Base-by-base conservation (phyloP, 1,140 invertebrate species). In the Tetramorium alpestre region DNA sequence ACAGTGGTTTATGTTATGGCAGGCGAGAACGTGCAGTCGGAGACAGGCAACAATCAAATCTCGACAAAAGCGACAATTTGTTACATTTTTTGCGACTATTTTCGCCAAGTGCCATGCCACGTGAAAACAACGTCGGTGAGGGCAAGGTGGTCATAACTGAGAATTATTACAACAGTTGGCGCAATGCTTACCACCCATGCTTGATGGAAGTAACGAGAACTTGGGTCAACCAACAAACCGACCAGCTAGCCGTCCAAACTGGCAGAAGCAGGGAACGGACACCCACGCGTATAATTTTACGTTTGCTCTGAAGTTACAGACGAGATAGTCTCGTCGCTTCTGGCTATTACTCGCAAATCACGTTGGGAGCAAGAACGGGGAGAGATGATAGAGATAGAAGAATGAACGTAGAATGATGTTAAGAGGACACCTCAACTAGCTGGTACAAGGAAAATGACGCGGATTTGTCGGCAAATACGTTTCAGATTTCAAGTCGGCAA, bases 111-210 rank as follows among this genome's bases (percentile, higher is more conserved):
- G 49, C 33, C 28, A 38, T 25, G n/a, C 13, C 44, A 51, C 54
- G 65, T 44, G 28, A 33, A 64, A 58, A 49, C 22, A 13, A 76
- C 58, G 58, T 89, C 62, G 51, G 58, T 11, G 69, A 49, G 22
- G 28, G n/a, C 22, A 60, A 38, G 80, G 18, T 73, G 33, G 8
- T 44, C 60, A 64, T 90, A 90, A 91, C 75, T 70, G 54, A 75
- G 80, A 90, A 89, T 90, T 92, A 91, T 92, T 87, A 88, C 86
- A 89, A 91, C 88, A 90, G 88, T 89, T 88, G 89, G 78, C 75
- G 69, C 58, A 81, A 65, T 38, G n/a, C 28, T 80, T 33, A 47
- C 58, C 47, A 47, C 44, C 18, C 60, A 47, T 60, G 51, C 85
- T 70, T 69, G 78, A 67, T 69, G 41, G 60, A 70, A 80, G 54